Evolutionary conservation across 2,888 invertebrate genomes (phyloP), one percentile per base, ranked within the genome.

Genomic region (Cenopis cana): DNA sequence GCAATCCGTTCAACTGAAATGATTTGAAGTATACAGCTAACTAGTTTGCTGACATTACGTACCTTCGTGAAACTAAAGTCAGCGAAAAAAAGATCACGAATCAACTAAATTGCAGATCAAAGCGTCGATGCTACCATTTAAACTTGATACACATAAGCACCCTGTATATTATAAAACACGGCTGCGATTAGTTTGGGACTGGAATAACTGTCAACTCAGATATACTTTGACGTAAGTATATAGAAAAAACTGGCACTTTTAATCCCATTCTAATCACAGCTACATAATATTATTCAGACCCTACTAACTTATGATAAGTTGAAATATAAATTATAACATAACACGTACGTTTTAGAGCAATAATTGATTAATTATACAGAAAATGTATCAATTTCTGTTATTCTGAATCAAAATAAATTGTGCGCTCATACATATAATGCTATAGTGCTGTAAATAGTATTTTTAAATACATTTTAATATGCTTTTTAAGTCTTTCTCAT

Each of bases 401-500:
- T 46, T n/a, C 10, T 9, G 9, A 17, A 20, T 0, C 50, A 50
- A 50, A 61, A 33, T 2, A 9, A 20, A 55, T 55, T 65, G 65
- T 65, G 56, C 65, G 41, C 18, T 56, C 14, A 6, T 17, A 55
- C 10, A 24, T 29, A 66, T 41, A 55, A 9, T 20, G 12, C 18
- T 4, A 57, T 18, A 24, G 41, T 14, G 18, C 11, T 52, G 20
- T 14, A 52, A 60, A 46, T 46, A 60, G 8, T 61, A 61, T 33
- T 50, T 52, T 36, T 29, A 20, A 36, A 61, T 18, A 36, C 17
- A 33, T 55, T 24, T 62, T 50, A 29, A 41, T 52, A 36, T n/a
- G 38, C 12, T 4, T 41, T 33, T 49, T 41, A 61, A 65, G 57
- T 69, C 46, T 65, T 60, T 54, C 29, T 50, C 18, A 52, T 59